phyloP scores from a whole-genome alignment of 2,888 invertebrate species.

The Tenthredo amoena region DNA sequence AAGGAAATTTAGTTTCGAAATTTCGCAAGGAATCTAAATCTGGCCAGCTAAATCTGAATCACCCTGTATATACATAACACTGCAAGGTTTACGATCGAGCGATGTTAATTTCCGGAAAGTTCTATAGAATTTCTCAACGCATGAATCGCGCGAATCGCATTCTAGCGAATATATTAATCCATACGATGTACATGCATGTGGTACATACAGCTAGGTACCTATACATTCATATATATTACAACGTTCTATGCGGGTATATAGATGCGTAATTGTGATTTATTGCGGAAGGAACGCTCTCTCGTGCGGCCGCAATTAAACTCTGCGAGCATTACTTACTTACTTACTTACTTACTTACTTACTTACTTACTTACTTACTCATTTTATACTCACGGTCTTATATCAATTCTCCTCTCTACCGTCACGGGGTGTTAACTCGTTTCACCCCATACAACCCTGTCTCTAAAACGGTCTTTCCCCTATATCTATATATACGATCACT shows the following conservation, averaged over 20 bases:
- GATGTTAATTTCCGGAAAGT: not conserved
- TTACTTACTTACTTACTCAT: slow-evolving; percentile 1
- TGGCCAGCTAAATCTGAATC: too few species aligned
- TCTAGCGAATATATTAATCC: not conserved
- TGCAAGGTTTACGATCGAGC: not conserved
- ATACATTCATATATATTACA: not conserved
- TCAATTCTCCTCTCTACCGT: not conserved
- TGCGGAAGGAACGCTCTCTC: slow-evolving; percentile 32
- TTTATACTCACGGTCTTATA: slow-evolving; percentile 1
- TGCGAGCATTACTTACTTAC: slow-evolving; percentile 4
- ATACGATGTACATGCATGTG: not conserved
- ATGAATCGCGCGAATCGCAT: not conserved
- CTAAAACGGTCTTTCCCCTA: too few species aligned
- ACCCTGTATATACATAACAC: too few species aligned
- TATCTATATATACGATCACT: too few species aligned
- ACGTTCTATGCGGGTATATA: not conserved
- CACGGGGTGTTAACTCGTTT: too few species aligned
- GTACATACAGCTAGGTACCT: not conserved
- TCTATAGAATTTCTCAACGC: not conserved
- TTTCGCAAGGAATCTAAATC: too few species aligned
- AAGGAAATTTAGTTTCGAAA: too few species aligned
- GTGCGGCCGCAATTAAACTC: slow-evolving; percentile 26
- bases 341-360: slow-evolving; percentile 11
- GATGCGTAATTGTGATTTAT: slow-evolving; percentile 43
- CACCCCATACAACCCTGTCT: too few species aligned